Conservation (phyloP, 2,113 vertebrate species). For the Passerina amoena region DNA sequence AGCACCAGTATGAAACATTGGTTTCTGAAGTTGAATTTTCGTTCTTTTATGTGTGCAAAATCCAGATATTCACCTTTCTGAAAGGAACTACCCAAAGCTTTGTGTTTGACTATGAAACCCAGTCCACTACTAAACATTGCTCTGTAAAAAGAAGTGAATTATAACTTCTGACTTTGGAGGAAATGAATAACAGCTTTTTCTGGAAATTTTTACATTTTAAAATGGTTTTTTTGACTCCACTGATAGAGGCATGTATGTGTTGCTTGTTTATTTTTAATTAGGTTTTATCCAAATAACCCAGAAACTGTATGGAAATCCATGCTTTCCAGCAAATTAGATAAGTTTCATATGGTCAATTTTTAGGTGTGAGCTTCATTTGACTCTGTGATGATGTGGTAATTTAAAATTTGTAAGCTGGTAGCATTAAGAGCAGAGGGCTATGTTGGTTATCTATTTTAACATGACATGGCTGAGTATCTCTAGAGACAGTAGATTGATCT, state of each 20-base stretch:
- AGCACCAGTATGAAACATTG: neutral
- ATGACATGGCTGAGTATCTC: rapidly evolving
- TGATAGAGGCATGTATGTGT: rapidly evolving
- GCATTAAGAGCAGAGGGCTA: neutral
- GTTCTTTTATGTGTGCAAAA: neutral
- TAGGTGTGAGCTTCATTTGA: neutral
- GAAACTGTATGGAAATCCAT: neutral
- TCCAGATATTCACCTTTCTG: neutral
- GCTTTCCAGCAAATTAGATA: neutral
- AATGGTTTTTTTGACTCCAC: neutral
- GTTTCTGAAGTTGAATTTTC: neutral
- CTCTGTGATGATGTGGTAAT: neutral
- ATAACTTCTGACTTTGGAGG: neutral
- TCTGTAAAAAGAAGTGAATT: neutral
- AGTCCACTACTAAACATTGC: neutral
- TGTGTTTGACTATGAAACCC: neutral
- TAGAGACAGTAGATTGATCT: neutral
- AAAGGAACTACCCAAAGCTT: neutral
- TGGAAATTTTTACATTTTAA: neutral
- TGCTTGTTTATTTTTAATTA: neutral
- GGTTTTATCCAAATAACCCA: neutral
- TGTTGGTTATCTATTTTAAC: neutral
- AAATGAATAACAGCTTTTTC: neutral
- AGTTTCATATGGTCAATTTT: neutral
- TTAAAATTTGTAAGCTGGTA: neutral